Conservation (phyloP, 2,113 vertebrate genomes). For the Oncorhynchus mykiss region DNA sequence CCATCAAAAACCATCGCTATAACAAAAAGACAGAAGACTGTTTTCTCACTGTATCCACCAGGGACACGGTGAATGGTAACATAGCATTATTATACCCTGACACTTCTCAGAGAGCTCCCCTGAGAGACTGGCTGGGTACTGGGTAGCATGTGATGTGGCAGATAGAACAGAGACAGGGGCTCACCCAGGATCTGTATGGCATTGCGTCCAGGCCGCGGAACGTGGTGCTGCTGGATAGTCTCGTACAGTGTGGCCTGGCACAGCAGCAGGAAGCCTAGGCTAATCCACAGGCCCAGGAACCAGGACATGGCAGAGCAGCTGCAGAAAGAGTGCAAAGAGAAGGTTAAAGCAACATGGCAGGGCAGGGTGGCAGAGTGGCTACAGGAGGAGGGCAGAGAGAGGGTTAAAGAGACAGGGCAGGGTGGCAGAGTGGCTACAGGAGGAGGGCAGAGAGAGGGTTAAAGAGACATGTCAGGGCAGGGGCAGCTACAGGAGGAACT, state of each 20-base stretch:
- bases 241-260: conserved; percentile 95
- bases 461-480: too few species aligned
- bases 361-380: too few species aligned
- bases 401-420: too few species aligned
- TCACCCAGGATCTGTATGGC: conserved; percentile 79
- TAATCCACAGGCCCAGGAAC: conserved; percentile 96
- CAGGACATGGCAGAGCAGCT: conserved; percentile 87
- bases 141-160: not conserved
- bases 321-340: conserved; percentile 12
- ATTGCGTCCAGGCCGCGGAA: conserved; percentile 91
- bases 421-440: conserved; percentile 13
- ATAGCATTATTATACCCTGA: not conserved
- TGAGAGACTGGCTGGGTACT: not conserved
- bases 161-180: conserved; percentile 24
- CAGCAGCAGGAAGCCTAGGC: conserved; percentile 88
- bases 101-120: not conserved
- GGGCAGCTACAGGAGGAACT: too few species aligned
- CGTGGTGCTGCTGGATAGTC: conserved; percentile 95
- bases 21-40: not conserved
- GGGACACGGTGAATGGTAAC: not conserved
- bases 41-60: not conserved
- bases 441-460: not conserved
- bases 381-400: too few species aligned
- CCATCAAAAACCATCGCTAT: too few species aligned
- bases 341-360: too few species aligned